These are phyloP conservation scores for Eurois occulta DNA, from an alignment of 2,888 invertebrate species.

Conservation along the genomic window DNA sequence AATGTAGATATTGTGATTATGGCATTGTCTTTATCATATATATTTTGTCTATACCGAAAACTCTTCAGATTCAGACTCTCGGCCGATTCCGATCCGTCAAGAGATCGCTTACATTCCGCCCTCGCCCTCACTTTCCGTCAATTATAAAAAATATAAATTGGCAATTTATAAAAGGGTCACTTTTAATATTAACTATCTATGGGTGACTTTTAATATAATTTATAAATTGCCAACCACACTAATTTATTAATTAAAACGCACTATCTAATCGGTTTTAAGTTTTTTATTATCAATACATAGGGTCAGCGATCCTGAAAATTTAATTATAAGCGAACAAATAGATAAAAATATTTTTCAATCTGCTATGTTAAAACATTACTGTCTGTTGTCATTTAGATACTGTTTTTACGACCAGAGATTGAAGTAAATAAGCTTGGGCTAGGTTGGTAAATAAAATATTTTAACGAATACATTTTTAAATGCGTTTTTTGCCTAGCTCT, in stretches of 20 bases:
- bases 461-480: background rate
- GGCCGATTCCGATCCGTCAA: background rate
- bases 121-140: background rate
- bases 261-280: constrained; percentile 44
- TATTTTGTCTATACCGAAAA: background rate
- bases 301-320: constrained; percentile 50
- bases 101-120: background rate
- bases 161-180: background rate
- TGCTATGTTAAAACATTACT: background rate
- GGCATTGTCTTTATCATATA: background rate
- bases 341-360: constrained; percentile 43
- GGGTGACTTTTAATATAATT: background rate
- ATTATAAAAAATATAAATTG: background rate
- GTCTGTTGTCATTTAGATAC: constrained; percentile 37
- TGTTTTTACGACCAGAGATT: constrained; percentile 33
- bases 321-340: constrained; percentile 28
- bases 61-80: background rate
- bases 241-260: constrained; percentile 15
- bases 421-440: too few relatives aligned
- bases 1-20: background rate
- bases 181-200: background rate
- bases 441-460: background rate
- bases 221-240: constrained; percentile 4
- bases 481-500: too few relatives aligned
- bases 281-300: constrained; percentile 18